Percentiles rank a stretch among this genome's conserved stretches.
Conservation (phyloP, 2,888 invertebrate species). For the Tuberolachnus salignus region DNA sequence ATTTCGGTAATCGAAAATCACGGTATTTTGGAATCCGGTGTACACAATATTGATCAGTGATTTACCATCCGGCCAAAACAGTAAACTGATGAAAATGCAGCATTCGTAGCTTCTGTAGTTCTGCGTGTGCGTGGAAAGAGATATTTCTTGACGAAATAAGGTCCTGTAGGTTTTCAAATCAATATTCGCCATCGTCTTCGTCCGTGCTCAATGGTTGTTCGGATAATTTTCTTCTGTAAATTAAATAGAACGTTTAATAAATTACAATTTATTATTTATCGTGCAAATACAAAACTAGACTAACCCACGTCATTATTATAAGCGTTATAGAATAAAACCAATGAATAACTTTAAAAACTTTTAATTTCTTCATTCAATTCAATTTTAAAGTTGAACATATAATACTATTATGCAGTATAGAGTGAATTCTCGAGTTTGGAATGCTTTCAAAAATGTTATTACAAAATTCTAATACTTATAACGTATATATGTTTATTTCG, state of each 20-base stretch:
- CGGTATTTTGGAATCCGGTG: too few species aligned
- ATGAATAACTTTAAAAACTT: neutral
- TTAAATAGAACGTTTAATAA: neutral
- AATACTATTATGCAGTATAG: too few species aligned
- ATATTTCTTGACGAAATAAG: neutral
- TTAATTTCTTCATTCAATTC: slow-evolving; percentile 9
- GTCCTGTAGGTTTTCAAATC: neutral
- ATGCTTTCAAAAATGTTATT: slow-evolving; percentile 28
- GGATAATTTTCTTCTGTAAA: slow-evolving; percentile 48
- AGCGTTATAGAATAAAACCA: slow-evolving; percentile 1
- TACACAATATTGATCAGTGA: too few species aligned
- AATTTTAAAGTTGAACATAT: slow-evolving; percentile 5
- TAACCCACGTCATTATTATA: neutral
- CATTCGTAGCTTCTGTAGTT: neutral
- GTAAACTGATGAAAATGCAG: slow-evolving; percentile 18
- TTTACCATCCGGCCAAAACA: too few species aligned
- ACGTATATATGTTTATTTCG: too few species aligned
- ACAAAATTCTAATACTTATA: neutral
- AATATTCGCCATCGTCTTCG: slow-evolving; percentile 54
- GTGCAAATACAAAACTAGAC: too few species aligned
- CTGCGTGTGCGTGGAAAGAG: slow-evolving; percentile 9
- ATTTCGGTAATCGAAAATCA: too few species aligned
- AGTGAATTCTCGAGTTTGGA: slow-evolving; percentile 9
- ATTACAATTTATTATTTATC: too few species aligned
- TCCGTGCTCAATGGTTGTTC: slow-evolving; percentile 49